These are phyloP conservation scores for Zelleria hepariella DNA, from an alignment of 2,888 invertebrate genomes.

Conservation along the genomic window DNA sequence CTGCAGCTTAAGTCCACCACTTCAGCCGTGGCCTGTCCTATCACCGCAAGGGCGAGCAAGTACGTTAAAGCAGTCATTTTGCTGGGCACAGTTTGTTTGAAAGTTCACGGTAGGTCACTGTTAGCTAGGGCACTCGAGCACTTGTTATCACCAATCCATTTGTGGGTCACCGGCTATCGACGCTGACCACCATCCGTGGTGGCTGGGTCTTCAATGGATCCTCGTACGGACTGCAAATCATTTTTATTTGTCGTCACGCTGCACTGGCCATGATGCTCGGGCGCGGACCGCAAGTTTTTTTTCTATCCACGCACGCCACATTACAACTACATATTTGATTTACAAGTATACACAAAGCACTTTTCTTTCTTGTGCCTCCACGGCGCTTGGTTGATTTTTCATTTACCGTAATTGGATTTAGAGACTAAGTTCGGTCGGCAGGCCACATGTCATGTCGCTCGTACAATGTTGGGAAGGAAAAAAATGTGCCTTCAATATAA, in stretches of 20 bases:
- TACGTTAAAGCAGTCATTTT: constrained; percentile 57
- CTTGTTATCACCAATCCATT: constrained; percentile 60
- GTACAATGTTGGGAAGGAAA: constrained; percentile 16
- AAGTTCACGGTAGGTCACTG: constrained; percentile 25
- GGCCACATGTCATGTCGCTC: constrained; percentile 6
- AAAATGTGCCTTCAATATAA: constrained; percentile 29
- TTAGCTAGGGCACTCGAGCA: constrained; percentile 17
- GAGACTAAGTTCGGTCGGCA: constrained; percentile 36
- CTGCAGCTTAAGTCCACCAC: constrained; percentile 62
- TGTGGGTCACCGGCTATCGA: constrained; percentile 49
- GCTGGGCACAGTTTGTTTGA: constrained; percentile 25
- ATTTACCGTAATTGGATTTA: constrained; percentile 27
- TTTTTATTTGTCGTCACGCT: constrained; percentile 67
- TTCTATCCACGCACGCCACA: constrained; percentile 23
- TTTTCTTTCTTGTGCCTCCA: constrained; percentile 45
- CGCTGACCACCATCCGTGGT: constrained; percentile 50
- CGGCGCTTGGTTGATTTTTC: constrained; percentile 36
- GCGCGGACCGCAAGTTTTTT: constrained; percentile 42
- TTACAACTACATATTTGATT: constrained; percentile 28
- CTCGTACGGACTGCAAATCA: constrained; percentile 46
- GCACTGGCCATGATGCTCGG: constrained; percentile 29
- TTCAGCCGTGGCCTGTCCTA: constrained; percentile 40
- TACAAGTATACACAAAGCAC: constrained; percentile 27
- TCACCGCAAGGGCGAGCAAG: constrained; percentile 42
- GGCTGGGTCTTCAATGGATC: constrained; percentile 58